Conservation (phyloP, 2,113 vertebrate genomes). For the Corydoras maculifer region DNA sequence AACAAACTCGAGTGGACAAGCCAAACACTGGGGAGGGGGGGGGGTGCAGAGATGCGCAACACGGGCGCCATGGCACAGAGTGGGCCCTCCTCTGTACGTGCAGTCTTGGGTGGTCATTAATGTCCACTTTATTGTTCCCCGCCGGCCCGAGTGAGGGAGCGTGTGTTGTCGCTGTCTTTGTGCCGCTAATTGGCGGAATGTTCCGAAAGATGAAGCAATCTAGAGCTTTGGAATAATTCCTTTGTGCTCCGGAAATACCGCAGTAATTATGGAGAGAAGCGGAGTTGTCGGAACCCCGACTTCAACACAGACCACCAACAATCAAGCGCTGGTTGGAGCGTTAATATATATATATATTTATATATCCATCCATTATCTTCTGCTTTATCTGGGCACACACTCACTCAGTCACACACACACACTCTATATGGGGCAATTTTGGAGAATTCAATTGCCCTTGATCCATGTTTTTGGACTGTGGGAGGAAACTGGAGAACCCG, state of each 20-base stretch:
- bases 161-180: constrained; percentile 12
- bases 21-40: constrained; percentile 48
- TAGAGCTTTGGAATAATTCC: constrained; percentile 54
- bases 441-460: too few species aligned
- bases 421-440: too few species aligned
- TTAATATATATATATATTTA: too few species aligned
- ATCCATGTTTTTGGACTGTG: too few species aligned
- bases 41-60: constrained; percentile 3
- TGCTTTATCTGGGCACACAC: too few species aligned
- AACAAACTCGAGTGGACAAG: constrained; percentile 70
- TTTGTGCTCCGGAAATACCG: constrained; percentile 58
- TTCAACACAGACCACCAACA: constrained; percentile 45
- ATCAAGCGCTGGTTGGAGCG: background rate
- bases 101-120: constrained; percentile 64
- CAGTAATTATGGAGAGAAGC: constrained; percentile 64
- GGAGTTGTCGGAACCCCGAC: constrained; percentile 57
- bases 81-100: constrained; percentile 55
- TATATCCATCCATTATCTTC: too few species aligned
- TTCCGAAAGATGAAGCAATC: constrained; percentile 64
- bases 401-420: too few species aligned
- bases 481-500: too few species aligned
- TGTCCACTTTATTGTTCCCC: constrained; percentile 48
- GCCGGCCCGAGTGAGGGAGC: constrained; percentile 38
- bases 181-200: constrained; percentile 57
- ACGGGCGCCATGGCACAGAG: constrained; percentile 58